Evolutionary conservation across 2,888 invertebrate genomes (phyloP), one percentile per base, ranked within the genome.

Genomic region (Piscicola geometra): DNA sequence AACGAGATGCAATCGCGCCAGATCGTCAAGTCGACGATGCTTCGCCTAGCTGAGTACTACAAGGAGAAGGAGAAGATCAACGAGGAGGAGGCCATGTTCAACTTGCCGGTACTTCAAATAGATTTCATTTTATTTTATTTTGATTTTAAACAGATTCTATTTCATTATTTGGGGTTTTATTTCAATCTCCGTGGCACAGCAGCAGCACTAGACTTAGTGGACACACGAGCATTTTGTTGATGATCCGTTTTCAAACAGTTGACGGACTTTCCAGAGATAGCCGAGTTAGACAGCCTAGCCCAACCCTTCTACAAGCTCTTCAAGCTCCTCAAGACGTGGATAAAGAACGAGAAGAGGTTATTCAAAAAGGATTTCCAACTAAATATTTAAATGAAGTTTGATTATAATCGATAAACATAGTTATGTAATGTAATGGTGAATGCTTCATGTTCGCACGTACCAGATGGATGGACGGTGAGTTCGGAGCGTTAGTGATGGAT

Each of bases 391-490:
- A n/a, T n/a, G n/a, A 47, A 15, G 50, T 47, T 47, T 47, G 50
- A 47, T 15, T 47, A 47, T 47, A 9, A 15, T 47, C 50, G n/a
- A n/a, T n/a, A n/a, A n/a, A n/a, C n/a, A n/a, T n/a, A n/a, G n/a
- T n/a, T 66, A n/a, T 15, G 12, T 21, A 66, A 66, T 66, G 28
- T 66, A 28, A 25, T 66, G 15, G 28, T 66, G 18, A 25, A 21
- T 66, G 12, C 28, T 25, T 21, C 28, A n/a, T 12, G 28, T 25
- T 66, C 12, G n/a, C n/a, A n/a, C n/a, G n/a, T n/a, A n/a, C n/a
- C 71, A 85, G 93, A 12, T 96, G 95, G 93, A 90, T 93, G 89
- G 93, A 95, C 84, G 96, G 96, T 0, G 91, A 92, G 0, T 96
- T 96, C 85, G 91, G 93, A 83, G 92, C 92, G 83, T 87, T 95